Evolutionary conservation across 2,797 vertebrate genomes (phyloP), one percentile per base, ranked within the genome.

Genomic region (Enteromius viviparus): DNA sequence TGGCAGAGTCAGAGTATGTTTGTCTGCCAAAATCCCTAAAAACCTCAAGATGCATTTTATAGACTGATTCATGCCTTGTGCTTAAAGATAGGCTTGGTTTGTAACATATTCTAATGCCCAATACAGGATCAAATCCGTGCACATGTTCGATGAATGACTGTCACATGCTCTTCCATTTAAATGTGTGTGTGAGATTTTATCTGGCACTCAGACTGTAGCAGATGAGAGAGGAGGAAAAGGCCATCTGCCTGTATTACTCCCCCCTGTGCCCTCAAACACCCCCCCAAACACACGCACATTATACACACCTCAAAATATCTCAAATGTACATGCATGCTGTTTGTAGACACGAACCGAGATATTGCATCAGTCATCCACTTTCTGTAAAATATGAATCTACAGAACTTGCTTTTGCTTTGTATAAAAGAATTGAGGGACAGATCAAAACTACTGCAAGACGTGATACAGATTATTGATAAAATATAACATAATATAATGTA

Each of bases 161-260:
- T 53, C 66, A 45, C 55, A 68, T 37, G 17, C 19, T 71, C 19
- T 11, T 72, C 45, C 1, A 26, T 76, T 47, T 53, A 69, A 51
- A 68, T 80, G 49, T 71, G 58, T 72, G 80, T 79, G 80, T 47
- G 51, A 62, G 84, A 78, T 53, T 45, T 75, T 78, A 76, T 83
- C 78, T 86, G 85, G 85, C 85, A 86, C 45, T 62, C 62, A 71
- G 64, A 42, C 51, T 71, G 37, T 42, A 83, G 81, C 78, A 86
- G 85, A 86, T 83, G 78, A 83, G 55, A 80, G 53, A 69, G 58
- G 81, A 86, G 78, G 55, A 58, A 79, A 86, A 76, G 71, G 77
- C 85, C 85, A 86, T 86, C 85, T 86, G 85, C 72, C 81, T 84
- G 32, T 77, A 65, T 78, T 55, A 74, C 80, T 78, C 80, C 76